Base-by-base conservation (phyloP, 2,113 vertebrate genomes). In the Epinephelus moara region DNA sequence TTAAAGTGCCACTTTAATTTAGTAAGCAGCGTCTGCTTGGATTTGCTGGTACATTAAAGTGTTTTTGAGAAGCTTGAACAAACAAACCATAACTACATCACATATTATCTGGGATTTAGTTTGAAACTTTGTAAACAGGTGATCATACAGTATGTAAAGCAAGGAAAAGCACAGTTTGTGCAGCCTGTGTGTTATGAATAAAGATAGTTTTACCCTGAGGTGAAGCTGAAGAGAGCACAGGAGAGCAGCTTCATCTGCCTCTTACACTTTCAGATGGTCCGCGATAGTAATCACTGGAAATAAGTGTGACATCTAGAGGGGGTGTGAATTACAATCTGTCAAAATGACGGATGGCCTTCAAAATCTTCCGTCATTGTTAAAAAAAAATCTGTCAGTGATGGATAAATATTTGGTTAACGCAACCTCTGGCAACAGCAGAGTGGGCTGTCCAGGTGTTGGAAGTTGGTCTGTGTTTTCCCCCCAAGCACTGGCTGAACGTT, bases 1-100 rank as follows among this genome's bases (percentile, higher is more conserved):
- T 78, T 60, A 3, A 63, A 67, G 27, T 18, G 25, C 76, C 25
- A 66, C 61, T 73, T 78, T 25, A 10, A 23, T 33, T 42, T 30
- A 30, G 67, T 21, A 19, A 40, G 61, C 56, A 49, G 27, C 15
- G 8, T 61, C 42, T 25, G 42, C 7, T 61, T 8, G 2, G 21
- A 18, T 19, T 45, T 45, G 57, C 25, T 19, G 15, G 45, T 50
- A 12, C 66, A 12, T 68, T 45, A 23, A 23, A 19, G 33, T 37
- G 50, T n/a, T 53, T 70, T 18, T 70, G 7, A 23, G 23, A 66
- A 0, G 12, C n/a, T 23, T 18, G 55, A 27, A 72, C 6, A 25
- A 57, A 45, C 62, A 23, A n/a, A 49, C 42, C 63, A 18, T 47
- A 7, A 47, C 19, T 8, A 14, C 15, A 33, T 47, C 40, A 17